Percentiles rank a stretch among this genome's conserved stretches.
Evolutionary conservation across 1,140 invertebrate species (phyloP).

Genomic region (Drosophila burlai): DNA sequence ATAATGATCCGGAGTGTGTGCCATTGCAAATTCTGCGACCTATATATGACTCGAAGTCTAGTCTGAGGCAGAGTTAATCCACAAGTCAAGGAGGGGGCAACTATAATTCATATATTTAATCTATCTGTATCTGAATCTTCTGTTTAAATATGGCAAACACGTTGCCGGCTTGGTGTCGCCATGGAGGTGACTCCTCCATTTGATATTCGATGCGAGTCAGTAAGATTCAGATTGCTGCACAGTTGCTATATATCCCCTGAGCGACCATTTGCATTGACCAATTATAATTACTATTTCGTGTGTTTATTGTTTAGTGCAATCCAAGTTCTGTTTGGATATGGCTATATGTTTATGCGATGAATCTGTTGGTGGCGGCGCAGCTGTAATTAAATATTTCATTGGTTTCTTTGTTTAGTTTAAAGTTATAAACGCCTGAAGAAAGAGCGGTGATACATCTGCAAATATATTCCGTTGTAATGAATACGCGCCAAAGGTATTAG

Average conservation of each 20-base stretch:
- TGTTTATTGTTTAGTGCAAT: constrained; percentile 21
- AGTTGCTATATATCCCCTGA: neutral
- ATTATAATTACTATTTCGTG: constrained; percentile 8
- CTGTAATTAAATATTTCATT: constrained; percentile 10
- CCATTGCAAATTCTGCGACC: neutral
- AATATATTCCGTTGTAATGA: constrained; percentile 2
- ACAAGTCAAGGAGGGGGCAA: too few species aligned
- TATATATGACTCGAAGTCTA: neutral
- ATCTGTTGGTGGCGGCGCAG: constrained; percentile 8
- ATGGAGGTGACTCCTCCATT: constrained; percentile 4
- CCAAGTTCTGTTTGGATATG: constrained; percentile 17
- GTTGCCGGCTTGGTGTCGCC: constrained; percentile 8
- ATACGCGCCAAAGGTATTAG: neutral
- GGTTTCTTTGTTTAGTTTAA: constrained; percentile 3
- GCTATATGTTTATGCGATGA: constrained; percentile 15
- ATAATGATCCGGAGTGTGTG: neutral
- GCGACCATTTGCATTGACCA: constrained; percentile 6
- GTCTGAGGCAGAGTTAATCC: too few species aligned
- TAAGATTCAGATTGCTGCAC: constrained; percentile 33
- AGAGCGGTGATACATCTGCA: neutral
- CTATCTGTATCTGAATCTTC: neutral
- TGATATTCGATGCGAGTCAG: constrained; percentile 26
- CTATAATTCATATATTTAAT: neutral
- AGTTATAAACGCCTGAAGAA: neutral
- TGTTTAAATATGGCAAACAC: constrained; percentile 30